Conservation (phyloP, 2,888 invertebrate genomes). For the Tridacna gigas region DNA sequence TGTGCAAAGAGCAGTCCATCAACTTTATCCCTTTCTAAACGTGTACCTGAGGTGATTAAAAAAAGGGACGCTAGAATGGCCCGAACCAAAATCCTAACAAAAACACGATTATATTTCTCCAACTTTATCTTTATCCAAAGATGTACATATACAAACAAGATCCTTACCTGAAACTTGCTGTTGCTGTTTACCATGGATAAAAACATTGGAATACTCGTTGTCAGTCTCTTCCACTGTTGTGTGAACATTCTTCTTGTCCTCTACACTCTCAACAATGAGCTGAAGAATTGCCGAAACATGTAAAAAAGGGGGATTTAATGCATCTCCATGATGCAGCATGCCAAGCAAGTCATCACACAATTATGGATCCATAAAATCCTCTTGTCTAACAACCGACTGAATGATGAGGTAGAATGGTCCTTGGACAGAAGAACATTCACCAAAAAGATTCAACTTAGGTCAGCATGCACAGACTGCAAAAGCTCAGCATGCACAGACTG, state of each 20-base stretch:
- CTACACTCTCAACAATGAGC: neutral
- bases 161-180: neutral
- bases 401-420: neutral
- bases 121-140: too few species aligned
- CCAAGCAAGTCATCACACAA: neutral
- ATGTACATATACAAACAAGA: neutral
- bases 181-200: neutral
- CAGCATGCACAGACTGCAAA: too few species aligned
- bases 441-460: too few species aligned
- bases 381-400: neutral
- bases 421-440: neutral
- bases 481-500: too few species aligned
- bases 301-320: too few species aligned
- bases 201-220: conserved; percentile 3
- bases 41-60: too few species aligned
- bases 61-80: too few species aligned
- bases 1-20: too few species aligned
- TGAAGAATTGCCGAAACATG: neutral
- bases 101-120: too few species aligned
- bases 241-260: neutral
- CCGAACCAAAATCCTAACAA: too few species aligned
- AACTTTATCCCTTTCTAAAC: too few species aligned
- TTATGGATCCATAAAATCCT: neutral
- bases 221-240: neutral
- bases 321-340: too few species aligned